Base-by-base conservation (phyloP, 2,888 invertebrate genomes). In the Epiblema foenella region DNA sequence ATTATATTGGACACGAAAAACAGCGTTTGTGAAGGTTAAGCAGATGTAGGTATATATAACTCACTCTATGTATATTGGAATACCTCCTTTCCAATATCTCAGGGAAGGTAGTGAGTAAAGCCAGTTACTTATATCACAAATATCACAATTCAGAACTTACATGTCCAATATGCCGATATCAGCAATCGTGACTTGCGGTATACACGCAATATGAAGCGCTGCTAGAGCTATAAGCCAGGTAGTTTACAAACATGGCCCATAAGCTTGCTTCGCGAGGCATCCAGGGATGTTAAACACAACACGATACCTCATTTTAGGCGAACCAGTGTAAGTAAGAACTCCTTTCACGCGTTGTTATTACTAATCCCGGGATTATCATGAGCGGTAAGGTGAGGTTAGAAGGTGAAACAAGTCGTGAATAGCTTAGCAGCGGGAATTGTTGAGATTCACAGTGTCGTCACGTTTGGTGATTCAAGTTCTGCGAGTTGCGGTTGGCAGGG, bases 161-260 rank as follows among this genome's bases (percentile, higher is more conserved):
- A 46, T 46, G n/a, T 46, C 46, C 46, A 7, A 8, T 46, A 33
- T 33, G 12, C 46, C 46, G n/a, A 8, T 46, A 33, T 33, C 33
- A 33, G n/a, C 46, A 15, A 56, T 24, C 15, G 15, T 56, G 29
- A n/a, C 20, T 56, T 29, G 56, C 29, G 5, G 20, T 42, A 29
- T 29, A 60, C 5, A 49, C 17, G 12, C 20, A 39, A 64, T 54
- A 54, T 42, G 17, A 37, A 24, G 51, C 15, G 20, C 15, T 33
- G 33, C 33, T 33, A 20, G 49, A 63, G 63, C 51, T 52, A 42
- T 39, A 52, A 54, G 37, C n/a, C 60, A n/a, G 52, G 39, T 64
- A 64, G 64, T 64, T 64, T 64, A 64, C 64, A 64, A 64, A 64
- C 64, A 64, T 54, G 52, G 52, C n/a, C 54, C 64, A 64, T 64